Evolutionary conservation across 2,797 vertebrate species (phyloP).

Genomic region (Chelon labrosus): DNA sequence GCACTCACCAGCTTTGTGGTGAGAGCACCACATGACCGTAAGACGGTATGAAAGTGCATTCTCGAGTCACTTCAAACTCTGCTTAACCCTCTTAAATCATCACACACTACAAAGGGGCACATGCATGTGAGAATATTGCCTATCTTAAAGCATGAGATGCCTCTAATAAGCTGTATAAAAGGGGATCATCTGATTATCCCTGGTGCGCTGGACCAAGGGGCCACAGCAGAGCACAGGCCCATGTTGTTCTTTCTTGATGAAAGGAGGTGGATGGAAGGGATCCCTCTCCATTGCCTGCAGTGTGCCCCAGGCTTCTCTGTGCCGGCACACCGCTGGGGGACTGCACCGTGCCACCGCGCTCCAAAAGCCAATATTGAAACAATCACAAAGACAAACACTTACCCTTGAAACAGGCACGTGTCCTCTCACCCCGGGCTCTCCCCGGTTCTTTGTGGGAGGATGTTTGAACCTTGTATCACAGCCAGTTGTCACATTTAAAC

Average conservation of each 20-base stretch:
- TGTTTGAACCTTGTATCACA: constrained; percentile 65
- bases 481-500: constrained; percentile 56
- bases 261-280: constrained; percentile 81
- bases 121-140: constrained; percentile 77
- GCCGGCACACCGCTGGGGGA: constrained; percentile 66
- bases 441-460: constrained; percentile 42
- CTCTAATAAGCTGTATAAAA: constrained; percentile 85
- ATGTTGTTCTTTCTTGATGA: constrained; percentile 83
- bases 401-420: constrained; percentile 78
- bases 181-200: constrained; percentile 83
- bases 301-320: constrained; percentile 77
- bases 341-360: constrained; percentile 68
- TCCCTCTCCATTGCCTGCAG: constrained; percentile 81
- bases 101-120: constrained; percentile 69
- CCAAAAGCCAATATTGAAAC: constrained; percentile 83
- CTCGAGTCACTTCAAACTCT: constrained; percentile 71
- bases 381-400: constrained; percentile 80
- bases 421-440: constrained; percentile 65
- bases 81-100: constrained; percentile 75
- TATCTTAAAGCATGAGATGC: constrained; percentile 74
- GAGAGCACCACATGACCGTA: constrained; percentile 68
- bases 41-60: constrained; percentile 65
- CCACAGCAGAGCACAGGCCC: constrained; percentile 68
- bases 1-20: constrained; percentile 53
- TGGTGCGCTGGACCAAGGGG: constrained; percentile 77